Evolutionary conservation across 2,888 invertebrate genomes (phyloP), one percentile per base, ranked within the genome.

Genomic region (Drosophila anceps): DNA sequence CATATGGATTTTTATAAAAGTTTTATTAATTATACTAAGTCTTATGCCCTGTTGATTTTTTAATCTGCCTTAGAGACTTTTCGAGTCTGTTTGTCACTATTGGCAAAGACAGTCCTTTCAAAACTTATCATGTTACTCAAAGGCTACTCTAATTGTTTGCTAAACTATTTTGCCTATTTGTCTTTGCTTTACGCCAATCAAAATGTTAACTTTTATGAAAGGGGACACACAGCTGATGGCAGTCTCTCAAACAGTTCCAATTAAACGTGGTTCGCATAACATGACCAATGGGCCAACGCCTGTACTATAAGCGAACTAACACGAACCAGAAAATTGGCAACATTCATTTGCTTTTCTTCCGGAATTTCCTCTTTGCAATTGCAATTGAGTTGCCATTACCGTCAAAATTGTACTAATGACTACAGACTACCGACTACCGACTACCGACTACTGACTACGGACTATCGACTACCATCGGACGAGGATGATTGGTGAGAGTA

Each of bases 321-420:
- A 73, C 54, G 31, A 33, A 6, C 20, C 33, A 31, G 43, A 31
- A 13, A 43, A 67, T 37, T 24, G 46, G 61, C 61, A 82, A 63
- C 61, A 79, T 43, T 70, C 62, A 75, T 66, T 67, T 43, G 24
- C 29, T 18, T 50, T 51, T 50, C 68, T 35, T 55, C 24, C 59
- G 39, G 41, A 50, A 57, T 65, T 12, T 18, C 35, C 31, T 48
- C 13, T 50, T 50, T 50, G 50, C 31, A 18, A 50, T 39, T 27
- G 15, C 53, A 61, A 69, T 82, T 74, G 80, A 83, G 81, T 67
- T 81, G 76, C 71, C 57, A 29, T 57, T 58, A 63, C 58, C 69
- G 73, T 79, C 82, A 71, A 71, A 84, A 84, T 74, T 79, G 66
- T 69, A 71, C 87, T 88, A 88, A 88, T 88, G 89, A 88, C 81